phyloP scores from a whole-genome alignment of 2,888 invertebrate species.

The Synergus gifuensis region DNA sequence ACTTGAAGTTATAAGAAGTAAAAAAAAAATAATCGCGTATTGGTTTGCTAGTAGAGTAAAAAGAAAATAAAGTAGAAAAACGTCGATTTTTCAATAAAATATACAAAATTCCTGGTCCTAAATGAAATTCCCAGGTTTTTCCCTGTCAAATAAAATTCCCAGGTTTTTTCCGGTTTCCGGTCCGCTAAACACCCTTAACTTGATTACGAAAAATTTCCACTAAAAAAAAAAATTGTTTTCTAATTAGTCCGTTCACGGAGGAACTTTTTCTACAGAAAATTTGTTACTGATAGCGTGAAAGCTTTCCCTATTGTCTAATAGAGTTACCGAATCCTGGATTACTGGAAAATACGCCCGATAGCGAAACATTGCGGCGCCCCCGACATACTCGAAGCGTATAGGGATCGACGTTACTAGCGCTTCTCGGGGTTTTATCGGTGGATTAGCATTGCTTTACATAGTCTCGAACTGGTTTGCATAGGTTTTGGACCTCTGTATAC shows the following conservation, averaged over 20 bases:
- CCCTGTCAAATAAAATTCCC: too few species aligned
- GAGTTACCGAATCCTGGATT: constrained; percentile 69
- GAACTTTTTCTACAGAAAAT: constrained; percentile 40
- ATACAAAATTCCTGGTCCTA: too few species aligned
- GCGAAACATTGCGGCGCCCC: constrained; percentile 65
- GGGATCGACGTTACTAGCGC: constrained; percentile 62
- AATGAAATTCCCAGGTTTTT: too few species aligned
- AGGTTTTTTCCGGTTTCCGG: too few species aligned
- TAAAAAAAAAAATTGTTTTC: neutral
- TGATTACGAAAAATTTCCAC: neutral
- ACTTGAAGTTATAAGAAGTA: too few species aligned
- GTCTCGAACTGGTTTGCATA: constrained; percentile 72
- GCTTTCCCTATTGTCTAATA: constrained; percentile 60
- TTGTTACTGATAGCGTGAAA: constrained; percentile 35
- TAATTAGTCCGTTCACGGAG: neutral
- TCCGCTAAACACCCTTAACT: too few species aligned
- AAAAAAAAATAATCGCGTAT: too few species aligned
- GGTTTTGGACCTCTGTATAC: constrained; percentile 56
- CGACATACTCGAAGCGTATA: constrained; percentile 49
- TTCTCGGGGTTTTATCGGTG: constrained; percentile 73
- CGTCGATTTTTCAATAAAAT: too few species aligned
- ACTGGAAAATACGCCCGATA: constrained; percentile 68
- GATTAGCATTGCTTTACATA: constrained; percentile 77
- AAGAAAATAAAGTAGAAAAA: too few species aligned
- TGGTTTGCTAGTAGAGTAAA: too few species aligned